Base-by-base conservation (phyloP, 2,113 vertebrate species). In the Reinhardtius hippoglossoides region DNA sequence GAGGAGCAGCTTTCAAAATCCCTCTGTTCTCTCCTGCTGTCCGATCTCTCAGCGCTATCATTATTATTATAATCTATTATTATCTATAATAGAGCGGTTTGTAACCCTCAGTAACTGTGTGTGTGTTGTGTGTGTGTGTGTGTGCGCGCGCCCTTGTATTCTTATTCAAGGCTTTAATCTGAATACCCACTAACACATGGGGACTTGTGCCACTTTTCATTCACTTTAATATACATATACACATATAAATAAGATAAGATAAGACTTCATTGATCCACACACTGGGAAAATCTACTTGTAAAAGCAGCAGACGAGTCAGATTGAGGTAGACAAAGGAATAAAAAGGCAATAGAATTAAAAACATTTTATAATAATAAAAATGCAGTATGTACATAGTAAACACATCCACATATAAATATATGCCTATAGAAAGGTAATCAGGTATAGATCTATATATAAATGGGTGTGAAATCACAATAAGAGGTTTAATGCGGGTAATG, bases 11-110 rank as follows among this genome's bases (percentile, higher is more conserved):
- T 76, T 83, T 87, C 81, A 61, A 68, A 84, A 75, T 46, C 68
- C 78, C 57, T 80, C 68, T 77, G 52, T 80, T 74, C 73, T 84
- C 68, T 69, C 73, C 67, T 71, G 74, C 76, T 85, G 78, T 83
- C 68, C 84, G 72, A 84, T 72, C 46, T 57, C 76, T 76, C 67
- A 74, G 85, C 61, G 55, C 58, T 65, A 37, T 60, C 69, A 79
- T 83, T 67, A 77, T 80, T 83, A 83, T 76, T 60, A 78, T 82
- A 50, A 85, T 81, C 67, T 68, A 70, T 62, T 76, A 76, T 79
- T 42, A 42, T 42, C 40, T 78, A 85, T 78, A 75, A 60, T 71
- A 37, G 27, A 68, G 71, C 52, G 40, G 63, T 66, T 63, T 61
- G 74, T 81, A 76, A 83, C 62, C 76, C 52, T 60, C 13, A 42